Base-by-base conservation (phyloP, 37 sponge, comb jelly and placozoan genomes). In the Amphimedon queenslandica region DNA sequence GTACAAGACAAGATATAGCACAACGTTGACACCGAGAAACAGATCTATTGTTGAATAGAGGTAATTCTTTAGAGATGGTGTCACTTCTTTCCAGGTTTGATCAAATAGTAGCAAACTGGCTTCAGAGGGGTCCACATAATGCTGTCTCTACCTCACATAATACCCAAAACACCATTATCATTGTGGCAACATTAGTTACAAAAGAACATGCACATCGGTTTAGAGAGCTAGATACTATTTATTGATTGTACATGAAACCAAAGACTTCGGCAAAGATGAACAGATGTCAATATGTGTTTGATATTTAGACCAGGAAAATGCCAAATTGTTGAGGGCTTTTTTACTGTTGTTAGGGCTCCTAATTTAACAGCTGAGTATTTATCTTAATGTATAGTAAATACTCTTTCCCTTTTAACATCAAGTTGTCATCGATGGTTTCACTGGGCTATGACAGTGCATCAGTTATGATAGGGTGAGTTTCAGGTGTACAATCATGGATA, bases 241-340 rank as follows among this genome's bases (percentile, higher is more conserved):
- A 57, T 57, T 86, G 23, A 76, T 86, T 35, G 80, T 80, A 37
- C 82, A 87, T 56, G 77, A 86, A 63, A 86, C 81, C 34, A 80
- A 86, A 82, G 78, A 86, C 47, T 76, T 41, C 40, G 76, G 81
- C 56, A 80, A 87, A 70, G 55, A 70, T 63, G 88, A 87, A 58
- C 88, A 76, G 66, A 68, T 80, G 40, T 40, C 87, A 31, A 75
- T 87, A 51, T 76, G 80, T 35, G 55, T 87, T 36, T 43, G 87
- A 37, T 87, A 87, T 64, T 76, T 87, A 65, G 74, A 84, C 66
- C 40, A 55, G 32, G 70, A n/a, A n/a, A n/a, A n/a, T n/a, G n/a
- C n/a, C n/a, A n/a, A n/a, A n/a, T n/a, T n/a, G n/a, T n/a, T 65
- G 87, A 86, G 72, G 72, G 53, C 63, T 65, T 87, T 60, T 57